Evolutionary conservation across 2,797 vertebrate genomes (phyloP).

Genomic region (Pagetopsis macropterus): DNA sequence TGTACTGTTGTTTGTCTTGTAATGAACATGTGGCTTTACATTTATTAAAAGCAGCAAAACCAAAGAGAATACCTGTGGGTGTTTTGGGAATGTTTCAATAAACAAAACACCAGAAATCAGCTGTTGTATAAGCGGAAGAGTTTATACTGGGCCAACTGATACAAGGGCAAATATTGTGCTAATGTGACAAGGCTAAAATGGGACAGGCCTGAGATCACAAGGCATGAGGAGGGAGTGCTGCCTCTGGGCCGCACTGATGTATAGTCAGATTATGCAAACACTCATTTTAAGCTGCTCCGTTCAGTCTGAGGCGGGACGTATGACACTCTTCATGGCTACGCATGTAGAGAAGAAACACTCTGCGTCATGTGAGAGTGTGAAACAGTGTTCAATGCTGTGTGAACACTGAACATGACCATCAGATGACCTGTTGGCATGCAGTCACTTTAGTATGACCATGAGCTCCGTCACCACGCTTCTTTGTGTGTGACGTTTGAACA

Average conservation of each 20-base stretch:
- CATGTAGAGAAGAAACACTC: constrained; percentile 14
- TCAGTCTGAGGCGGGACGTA: constrained; percentile 44
- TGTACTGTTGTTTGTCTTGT: neutral
- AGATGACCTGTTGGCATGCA: neutral
- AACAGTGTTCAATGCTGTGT: neutral
- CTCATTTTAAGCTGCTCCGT: constrained; percentile 21
- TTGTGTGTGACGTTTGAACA: constrained; percentile 1
- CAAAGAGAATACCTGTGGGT: neutral
- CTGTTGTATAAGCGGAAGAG: constrained; percentile 19
- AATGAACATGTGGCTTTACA: neutral
- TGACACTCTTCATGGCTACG: neutral
- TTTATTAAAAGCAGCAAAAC: neutral
- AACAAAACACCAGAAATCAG: neutral
- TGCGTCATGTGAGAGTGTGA: constrained; percentile 10
- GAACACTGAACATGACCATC: neutral
- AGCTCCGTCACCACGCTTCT: neutral
- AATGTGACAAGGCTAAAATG: constrained; percentile 68
- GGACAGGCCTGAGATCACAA: constrained; percentile 75
- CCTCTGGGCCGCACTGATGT: constrained; percentile 62
- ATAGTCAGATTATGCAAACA: constrained; percentile 7
- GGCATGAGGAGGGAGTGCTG: constrained; percentile 49
- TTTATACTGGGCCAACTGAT: constrained; percentile 55
- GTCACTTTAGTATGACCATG: neutral
- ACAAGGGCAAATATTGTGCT: constrained; percentile 54
- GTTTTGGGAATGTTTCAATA: constrained; percentile 5